Evolutionary conservation across 2,113 vertebrate genomes (phyloP).

Genomic region (Otolemur garnettii): DNA sequence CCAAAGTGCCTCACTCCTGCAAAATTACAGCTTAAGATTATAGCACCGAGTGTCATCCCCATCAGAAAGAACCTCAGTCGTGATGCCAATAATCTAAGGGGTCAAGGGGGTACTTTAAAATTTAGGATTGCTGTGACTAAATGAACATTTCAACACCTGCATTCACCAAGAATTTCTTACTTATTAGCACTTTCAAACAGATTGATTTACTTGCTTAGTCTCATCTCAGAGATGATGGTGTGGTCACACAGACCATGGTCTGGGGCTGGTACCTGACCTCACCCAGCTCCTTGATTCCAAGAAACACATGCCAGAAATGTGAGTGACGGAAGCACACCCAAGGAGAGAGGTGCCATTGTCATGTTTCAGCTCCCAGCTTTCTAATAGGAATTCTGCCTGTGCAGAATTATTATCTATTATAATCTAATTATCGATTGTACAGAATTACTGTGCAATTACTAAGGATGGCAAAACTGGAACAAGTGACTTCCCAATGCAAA

Average conservation of each 20-base stretch:
- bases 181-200: constrained; percentile 28
- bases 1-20: not conserved
- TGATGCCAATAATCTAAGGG: not conserved
- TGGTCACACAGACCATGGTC: not conserved
- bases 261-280: not conserved
- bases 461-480: not conserved
- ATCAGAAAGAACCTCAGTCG: not conserved
- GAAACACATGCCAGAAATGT: not conserved
- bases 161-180: constrained; percentile 31
- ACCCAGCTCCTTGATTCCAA: not conserved
- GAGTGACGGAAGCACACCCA: not conserved
- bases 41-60: not conserved
- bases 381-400: not conserved
- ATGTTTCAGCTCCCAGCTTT: not conserved
- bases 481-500: constrained; percentile 28
- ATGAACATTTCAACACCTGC: not conserved
- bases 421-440: too few relatives aligned
- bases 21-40: not conserved
- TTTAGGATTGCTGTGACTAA: not conserved
- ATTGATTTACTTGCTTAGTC: not conserved
- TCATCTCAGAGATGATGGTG: not conserved
- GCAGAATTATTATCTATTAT: too few relatives aligned
- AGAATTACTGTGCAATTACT: not conserved
- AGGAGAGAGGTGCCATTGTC: not conserved
- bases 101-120: constrained; percentile 1